phyloP scores from a whole-genome alignment of 2,113 vertebrate genomes.

The Lontra canadensis region DNA sequence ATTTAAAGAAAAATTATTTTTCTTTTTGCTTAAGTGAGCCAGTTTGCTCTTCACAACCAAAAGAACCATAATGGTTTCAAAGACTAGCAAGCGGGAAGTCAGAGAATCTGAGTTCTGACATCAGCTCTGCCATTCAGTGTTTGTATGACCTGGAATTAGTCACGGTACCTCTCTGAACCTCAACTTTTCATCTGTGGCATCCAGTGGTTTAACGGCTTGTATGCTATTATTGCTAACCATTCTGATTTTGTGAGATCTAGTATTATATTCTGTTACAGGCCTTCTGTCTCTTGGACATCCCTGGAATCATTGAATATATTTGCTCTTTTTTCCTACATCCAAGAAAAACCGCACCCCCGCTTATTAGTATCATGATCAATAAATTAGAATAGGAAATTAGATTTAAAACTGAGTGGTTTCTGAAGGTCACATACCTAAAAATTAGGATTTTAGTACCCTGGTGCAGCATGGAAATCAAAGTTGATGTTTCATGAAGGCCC shows the following conservation, averaged over 20 bases:
- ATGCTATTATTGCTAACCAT: neutral
- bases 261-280: conserved; percentile 54
- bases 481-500: neutral
- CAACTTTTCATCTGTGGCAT: neutral
- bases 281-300: conserved; percentile 39
- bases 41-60: neutral
- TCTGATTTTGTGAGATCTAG: conserved; percentile 45
- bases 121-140: neutral
- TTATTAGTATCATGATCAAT: conserved; percentile 29
- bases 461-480: neutral
- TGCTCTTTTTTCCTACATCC: neutral
- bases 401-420: neutral
- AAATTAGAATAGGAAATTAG: conserved; percentile 43
- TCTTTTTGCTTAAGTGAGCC: neutral
- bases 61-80: neutral
- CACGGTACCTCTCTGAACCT: neutral
- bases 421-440: neutral
- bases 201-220: neutral
- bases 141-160: neutral
- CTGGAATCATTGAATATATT: conserved; percentile 52
- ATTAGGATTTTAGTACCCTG: neutral
- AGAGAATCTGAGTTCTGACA: neutral
- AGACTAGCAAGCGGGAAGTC: neutral
- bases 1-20: neutral
- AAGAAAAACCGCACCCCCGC: conserved; percentile 4